These are phyloP conservation scores for Porites lobata DNA, from an alignment of 92 coral and sea anemone species.

Conservation along the genomic window DNA sequence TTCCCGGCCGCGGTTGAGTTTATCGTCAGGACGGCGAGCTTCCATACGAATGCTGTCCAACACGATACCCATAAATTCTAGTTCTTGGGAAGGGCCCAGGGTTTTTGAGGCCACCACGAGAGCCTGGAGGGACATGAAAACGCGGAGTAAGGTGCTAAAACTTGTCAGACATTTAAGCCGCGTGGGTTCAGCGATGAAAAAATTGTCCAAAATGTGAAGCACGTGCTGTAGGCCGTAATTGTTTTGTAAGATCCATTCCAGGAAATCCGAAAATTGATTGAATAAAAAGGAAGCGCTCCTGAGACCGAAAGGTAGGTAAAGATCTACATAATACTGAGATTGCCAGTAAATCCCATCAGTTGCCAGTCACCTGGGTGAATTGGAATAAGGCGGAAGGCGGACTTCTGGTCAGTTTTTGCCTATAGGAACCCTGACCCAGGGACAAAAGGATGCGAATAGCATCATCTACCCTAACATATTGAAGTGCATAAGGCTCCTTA, in stretches of 20 bases:
- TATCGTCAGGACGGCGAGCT: slow-evolving; percentile 53
- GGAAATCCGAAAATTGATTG: not conserved
- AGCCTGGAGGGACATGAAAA: too few relatives aligned
- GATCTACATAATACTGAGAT: slow-evolving; percentile 46
- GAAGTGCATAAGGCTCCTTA: slow-evolving; percentile 58
- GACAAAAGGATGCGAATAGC: slow-evolving; percentile 44
- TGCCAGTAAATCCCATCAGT: not conserved
- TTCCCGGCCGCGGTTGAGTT: slow-evolving; percentile 24
- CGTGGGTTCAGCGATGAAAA: slow-evolving; percentile 27
- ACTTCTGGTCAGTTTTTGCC: slow-evolving; percentile 63
- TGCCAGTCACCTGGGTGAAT: not conserved
- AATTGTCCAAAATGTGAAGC: not conserved
- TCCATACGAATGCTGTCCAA: slow-evolving; percentile 21
- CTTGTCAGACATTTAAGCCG: not conserved
- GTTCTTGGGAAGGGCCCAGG: slow-evolving; percentile 9
- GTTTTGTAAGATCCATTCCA: not conserved
- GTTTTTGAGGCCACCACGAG: not conserved
- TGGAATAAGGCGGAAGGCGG: slow-evolving; percentile 63
- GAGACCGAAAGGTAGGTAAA: slow-evolving; percentile 54
- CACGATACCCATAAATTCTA: slow-evolving; percentile 50
- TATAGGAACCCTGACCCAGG: slow-evolving; percentile 49
- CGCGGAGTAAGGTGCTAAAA: too few relatives aligned
- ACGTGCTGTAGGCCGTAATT: slow-evolving; percentile 61
- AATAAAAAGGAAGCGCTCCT: slow-evolving; percentile 46
- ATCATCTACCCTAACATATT: slow-evolving; percentile 59